A percentile compares a stretch with the other conserved stretches of the same genome.
These are phyloP conservation scores for Apodemia hepburni DNA, from an alignment of 2,888 invertebrate species.

Conservation along the genomic window DNA sequence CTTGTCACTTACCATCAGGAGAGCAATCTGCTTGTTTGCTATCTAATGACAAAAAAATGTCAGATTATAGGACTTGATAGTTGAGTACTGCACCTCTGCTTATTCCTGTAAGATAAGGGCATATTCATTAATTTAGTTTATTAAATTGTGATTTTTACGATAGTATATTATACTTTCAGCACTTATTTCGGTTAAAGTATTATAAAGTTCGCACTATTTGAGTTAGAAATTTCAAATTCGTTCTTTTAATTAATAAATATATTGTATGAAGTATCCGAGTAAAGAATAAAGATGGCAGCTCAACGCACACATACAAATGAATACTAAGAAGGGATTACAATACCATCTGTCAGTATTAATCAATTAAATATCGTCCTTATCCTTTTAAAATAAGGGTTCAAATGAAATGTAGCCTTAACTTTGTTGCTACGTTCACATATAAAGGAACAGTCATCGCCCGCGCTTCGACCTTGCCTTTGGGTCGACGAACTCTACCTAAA, in stretches of 20 bases:
- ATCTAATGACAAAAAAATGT: no score
- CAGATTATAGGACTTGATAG: no score
- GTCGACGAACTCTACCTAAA: conserved; percentile 58
- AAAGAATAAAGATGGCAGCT: conserved; percentile 2
- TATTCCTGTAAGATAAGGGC: no score
- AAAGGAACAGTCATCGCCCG: conserved; percentile 51
- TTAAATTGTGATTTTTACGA: no score
- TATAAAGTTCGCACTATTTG: no score
- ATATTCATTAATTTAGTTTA: no score
- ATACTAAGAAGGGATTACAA: conserved; percentile 29
- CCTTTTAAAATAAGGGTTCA: conserved; percentile 24
- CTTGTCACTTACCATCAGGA: no score
- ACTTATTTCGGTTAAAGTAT: no score
- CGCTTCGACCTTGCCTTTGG: conserved; percentile 63
- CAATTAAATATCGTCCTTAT: conserved; percentile 30
- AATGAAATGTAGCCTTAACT: conserved; percentile 23
- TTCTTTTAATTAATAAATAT: conserved; percentile 1
- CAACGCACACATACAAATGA: conserved; percentile 2
- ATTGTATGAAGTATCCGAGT: conserved; percentile 3
- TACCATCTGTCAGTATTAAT: conserved; percentile 28
- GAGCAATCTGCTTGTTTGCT: no score
- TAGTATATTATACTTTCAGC: no score
- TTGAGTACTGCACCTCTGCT: no score
- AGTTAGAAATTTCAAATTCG: no score
- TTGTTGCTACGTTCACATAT: conserved; percentile 35